Base-by-base conservation (phyloP, 2,113 vertebrate genomes). In the Thunnus thynnus region DNA sequence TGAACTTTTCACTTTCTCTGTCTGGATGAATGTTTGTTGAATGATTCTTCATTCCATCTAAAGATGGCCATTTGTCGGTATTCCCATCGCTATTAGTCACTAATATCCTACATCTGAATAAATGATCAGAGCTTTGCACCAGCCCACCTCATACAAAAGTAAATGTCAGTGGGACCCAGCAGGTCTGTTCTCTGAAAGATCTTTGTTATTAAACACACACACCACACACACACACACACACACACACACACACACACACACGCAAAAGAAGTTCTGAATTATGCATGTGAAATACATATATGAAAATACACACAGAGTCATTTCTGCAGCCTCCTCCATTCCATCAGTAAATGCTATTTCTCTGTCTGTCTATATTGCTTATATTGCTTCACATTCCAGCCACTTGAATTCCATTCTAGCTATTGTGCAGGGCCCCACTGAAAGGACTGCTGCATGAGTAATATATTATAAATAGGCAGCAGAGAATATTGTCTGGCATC, bases 401-500 rank as follows among this genome's bases (percentile, higher is more conserved):
- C 71, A 47, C 65, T 86, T 56, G 36, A 72, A 69, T 83, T 78
- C 67, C 63, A 84, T 78, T 55, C 72, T 55, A 54, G 62, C 71
- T 47, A 51, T 73, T 85, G 82, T 77, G 69, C 20, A 41, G 0
- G 65, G 25, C 9, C 1, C 18, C 2, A 0, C 65, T 85, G 58
- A 69, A 64, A 82, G 69, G 52, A 56, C 62, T 36, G 25, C 85
- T 30, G 82, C 50, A 81, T 76, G 69, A 88, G 79, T 88, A 68
- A 88, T 81, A 77, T 82, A 67, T 86, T 83, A 79, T 88, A 83
- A 89, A 88, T 64, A 83, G 78, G 82, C 63, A 74, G 70, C 50
- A 44, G 68, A 84, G 78, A 84, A 76, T 88, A 76, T 78, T 74
- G 83, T 82, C 60, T 72, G 77, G 72, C 63, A 76, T 73, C 48